Evolutionary conservation across 2,797 vertebrate species (phyloP).

Genomic region (Neosalanx taihuensis): DNA sequence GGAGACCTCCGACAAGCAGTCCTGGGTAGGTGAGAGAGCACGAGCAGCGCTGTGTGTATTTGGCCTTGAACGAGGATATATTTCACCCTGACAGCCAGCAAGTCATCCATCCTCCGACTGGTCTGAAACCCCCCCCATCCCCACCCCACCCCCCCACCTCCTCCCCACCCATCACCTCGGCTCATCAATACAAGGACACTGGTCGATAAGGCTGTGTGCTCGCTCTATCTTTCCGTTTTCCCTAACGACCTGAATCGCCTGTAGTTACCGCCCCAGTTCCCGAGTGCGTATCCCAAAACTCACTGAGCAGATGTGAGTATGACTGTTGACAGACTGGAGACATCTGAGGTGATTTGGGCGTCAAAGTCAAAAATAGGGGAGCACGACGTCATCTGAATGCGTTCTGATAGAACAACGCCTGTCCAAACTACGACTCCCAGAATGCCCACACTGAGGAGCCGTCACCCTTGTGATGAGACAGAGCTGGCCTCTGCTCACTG

Average conservation of each 20-base stretch:
- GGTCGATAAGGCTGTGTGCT: slow-evolving; percentile 46
- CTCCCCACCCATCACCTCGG: slow-evolving; percentile 43
- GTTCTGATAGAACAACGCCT: slow-evolving; percentile 29
- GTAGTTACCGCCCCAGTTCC: slow-evolving; percentile 24
- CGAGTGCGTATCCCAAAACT: slow-evolving; percentile 29
- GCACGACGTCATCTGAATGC: slow-evolving; percentile 31
- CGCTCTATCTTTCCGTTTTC: slow-evolving; percentile 20
- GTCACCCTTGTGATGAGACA: slow-evolving; percentile 41
- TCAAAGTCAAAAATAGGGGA: slow-evolving; percentile 2
- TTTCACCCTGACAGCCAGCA: slow-evolving; percentile 66
- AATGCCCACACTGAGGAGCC: slow-evolving; percentile 62
- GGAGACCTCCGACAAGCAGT: neutral
- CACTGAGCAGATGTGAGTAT: slow-evolving; percentile 65
- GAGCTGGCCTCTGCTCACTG: slow-evolving; percentile 67
- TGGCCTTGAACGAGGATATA: slow-evolving; percentile 71
- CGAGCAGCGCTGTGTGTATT: slow-evolving; percentile 47
- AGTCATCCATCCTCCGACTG: slow-evolving; percentile 58
- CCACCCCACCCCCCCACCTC: slow-evolving; percentile 35
- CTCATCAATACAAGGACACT: slow-evolving; percentile 59
- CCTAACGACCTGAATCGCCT: slow-evolving; percentile 20
- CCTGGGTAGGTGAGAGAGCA: slow-evolving; percentile 45
- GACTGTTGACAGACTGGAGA: slow-evolving; percentile 32
- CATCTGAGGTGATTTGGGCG: slow-evolving; percentile 31
- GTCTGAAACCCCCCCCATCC: slow-evolving; percentile 52
- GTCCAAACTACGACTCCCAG: slow-evolving; percentile 42